Evolutionary conservation across 2,113 vertebrate species (phyloP).

Genomic region (Brachypteracias leptosomus): DNA sequence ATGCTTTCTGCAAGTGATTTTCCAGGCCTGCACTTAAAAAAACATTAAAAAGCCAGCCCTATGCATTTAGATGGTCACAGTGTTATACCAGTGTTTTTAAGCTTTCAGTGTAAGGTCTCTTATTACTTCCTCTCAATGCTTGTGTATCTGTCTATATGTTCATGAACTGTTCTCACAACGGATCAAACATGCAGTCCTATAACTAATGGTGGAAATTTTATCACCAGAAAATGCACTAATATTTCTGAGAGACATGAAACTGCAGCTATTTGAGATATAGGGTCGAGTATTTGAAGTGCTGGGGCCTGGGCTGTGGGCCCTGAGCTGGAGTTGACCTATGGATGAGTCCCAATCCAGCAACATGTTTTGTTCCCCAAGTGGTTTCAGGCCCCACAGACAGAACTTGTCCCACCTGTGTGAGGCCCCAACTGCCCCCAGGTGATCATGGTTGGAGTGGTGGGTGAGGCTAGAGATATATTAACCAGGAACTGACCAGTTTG

Average conservation of each 20-base stretch:
- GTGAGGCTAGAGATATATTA: no score
- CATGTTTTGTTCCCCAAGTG: no score
- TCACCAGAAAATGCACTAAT: background rate
- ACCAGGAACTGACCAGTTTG: no score
- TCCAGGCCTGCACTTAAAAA: background rate
- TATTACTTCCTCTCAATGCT: background rate
- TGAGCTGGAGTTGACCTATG: no score
- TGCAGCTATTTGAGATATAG: background rate
- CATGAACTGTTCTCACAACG: background rate
- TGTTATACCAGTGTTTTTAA: background rate
- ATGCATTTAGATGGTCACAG: background rate
- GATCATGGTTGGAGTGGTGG: no score
- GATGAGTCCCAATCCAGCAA: no score
- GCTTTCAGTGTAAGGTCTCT: background rate
- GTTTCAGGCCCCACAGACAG: no score
- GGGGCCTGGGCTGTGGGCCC: no score
- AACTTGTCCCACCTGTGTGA: no score
- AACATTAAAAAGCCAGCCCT: background rate
- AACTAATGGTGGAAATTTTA: background rate
- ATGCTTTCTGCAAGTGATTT: background rate
- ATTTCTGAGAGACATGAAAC: background rate
- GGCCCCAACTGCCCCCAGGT: no score
- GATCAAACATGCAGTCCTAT: background rate
- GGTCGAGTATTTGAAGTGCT: no score
- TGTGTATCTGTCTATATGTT: background rate